Evolutionary conservation across 1,140 invertebrate genomes (phyloP).

Genomic region (Pachyrhynchus sulphureomaculatus): DNA sequence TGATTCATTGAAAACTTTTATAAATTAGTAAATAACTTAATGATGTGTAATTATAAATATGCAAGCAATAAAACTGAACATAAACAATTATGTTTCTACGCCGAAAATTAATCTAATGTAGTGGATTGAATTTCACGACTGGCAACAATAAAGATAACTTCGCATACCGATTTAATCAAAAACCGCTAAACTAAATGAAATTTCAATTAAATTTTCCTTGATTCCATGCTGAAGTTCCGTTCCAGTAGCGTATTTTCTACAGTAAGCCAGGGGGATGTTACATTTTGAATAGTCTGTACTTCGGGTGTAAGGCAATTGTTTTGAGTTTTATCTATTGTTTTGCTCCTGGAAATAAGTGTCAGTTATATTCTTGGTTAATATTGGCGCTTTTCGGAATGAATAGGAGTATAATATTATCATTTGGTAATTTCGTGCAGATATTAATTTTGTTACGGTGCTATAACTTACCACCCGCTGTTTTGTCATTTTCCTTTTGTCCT

Average conservation of each 20-base stretch:
- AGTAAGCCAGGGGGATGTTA: neutral
- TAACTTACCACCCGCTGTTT: neutral
- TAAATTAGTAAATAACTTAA: no score
- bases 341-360: constrained; percentile 20
- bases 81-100: no score
- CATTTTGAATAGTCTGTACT: constrained; percentile 14
- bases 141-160: constrained; percentile 7
- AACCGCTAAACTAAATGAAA: constrained; percentile 16
- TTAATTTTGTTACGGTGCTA: no score
- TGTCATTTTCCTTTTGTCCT: neutral
- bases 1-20: no score
- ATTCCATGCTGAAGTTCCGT: constrained; percentile 10
- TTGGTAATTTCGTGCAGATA: neutral
- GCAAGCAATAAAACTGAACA: no score
- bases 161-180: constrained; percentile 1
- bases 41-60: no score
- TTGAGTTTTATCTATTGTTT: constrained; percentile 22
- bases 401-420: constrained; percentile 10
- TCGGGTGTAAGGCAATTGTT: constrained; percentile 17
- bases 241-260: constrained; percentile 12
- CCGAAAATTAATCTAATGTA: constrained; percentile 7
- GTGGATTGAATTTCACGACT: neutral
- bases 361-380: constrained; percentile 23
- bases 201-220: constrained; percentile 23
- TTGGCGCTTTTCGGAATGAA: constrained; percentile 9